Evolutionary conservation across 2,797 vertebrate species (phyloP).

Genomic region (Phylloscopus collybita): DNA sequence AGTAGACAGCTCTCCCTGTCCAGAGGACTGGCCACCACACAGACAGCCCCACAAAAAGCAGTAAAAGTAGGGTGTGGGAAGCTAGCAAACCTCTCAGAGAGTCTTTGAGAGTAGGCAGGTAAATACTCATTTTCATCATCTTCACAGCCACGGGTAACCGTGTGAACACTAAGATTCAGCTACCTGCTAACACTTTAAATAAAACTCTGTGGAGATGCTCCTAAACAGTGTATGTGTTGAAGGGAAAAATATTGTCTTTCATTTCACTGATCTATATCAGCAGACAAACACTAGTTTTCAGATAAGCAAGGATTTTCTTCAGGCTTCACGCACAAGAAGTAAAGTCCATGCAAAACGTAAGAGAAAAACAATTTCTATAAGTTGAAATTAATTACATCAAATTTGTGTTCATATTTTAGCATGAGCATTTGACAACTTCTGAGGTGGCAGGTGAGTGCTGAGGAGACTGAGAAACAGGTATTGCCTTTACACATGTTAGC

Average conservation of each 20-base stretch:
- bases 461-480: background rate
- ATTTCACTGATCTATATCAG: background rate
- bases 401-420: background rate
- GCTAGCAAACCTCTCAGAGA: background rate
- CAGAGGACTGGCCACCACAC: rapidly evolving
- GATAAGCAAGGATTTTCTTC: background rate
- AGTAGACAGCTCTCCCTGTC: background rate
- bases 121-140: background rate
- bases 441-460: background rate
- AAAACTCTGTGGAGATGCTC: background rate
- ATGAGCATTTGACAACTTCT: background rate
- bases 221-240: background rate
- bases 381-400: background rate
- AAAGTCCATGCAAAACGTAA: background rate
- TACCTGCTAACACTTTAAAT: background rate
- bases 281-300: background rate
- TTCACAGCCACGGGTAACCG: background rate
- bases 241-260: background rate
- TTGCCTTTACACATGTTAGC: background rate
- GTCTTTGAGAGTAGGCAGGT: background rate
- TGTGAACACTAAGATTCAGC: background rate
- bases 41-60: background rate
- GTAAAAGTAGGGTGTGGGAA: background rate
- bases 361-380: background rate
- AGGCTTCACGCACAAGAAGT: background rate